Evolutionary conservation across 1,140 invertebrate species (phyloP).

Genomic region (Caenorhabditis tropicalis): DNA sequence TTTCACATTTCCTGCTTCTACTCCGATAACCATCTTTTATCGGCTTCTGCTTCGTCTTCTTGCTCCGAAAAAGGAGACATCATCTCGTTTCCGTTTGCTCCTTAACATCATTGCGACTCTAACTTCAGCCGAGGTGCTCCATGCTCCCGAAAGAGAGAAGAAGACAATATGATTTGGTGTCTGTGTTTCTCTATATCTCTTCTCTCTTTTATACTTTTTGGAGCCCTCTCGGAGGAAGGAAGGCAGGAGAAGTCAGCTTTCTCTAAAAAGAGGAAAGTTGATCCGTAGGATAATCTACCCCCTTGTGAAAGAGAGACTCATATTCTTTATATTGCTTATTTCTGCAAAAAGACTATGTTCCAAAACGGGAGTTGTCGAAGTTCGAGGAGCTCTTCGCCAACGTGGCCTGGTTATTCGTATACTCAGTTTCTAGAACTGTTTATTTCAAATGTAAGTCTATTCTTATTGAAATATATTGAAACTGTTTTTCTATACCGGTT

Average conservation of each 20-base stretch:
- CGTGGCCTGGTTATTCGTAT: slow-evolving; percentile 27
- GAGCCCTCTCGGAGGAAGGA: background rate
- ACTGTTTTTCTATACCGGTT: no score
- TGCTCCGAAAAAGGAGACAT: no score
- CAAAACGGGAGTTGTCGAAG: background rate
- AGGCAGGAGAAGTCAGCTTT: no score
- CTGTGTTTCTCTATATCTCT: background rate
- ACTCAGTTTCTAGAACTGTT: slow-evolving; percentile 22
- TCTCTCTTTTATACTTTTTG: background rate
- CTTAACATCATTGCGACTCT: slow-evolving; percentile 11
- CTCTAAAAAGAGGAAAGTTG: background rate
- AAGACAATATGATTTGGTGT: slow-evolving; percentile 33
- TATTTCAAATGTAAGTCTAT: slow-evolving; percentile 34
- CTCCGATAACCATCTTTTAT: no score
- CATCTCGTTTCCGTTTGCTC: background rate
- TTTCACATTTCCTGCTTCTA: slow-evolving; percentile 29
- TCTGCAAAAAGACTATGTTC: background rate
- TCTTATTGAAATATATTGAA: background rate
- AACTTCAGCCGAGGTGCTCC: background rate
- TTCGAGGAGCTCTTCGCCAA: background rate
- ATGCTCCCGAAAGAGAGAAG: background rate
- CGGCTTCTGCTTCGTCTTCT: no score
- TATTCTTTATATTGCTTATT: background rate
- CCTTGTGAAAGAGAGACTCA: background rate
- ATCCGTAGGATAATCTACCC: background rate